These are phyloP conservation scores for Aphidius ervi DNA, from an alignment of 1,140 invertebrate genomes.

Conservation along the genomic window DNA sequence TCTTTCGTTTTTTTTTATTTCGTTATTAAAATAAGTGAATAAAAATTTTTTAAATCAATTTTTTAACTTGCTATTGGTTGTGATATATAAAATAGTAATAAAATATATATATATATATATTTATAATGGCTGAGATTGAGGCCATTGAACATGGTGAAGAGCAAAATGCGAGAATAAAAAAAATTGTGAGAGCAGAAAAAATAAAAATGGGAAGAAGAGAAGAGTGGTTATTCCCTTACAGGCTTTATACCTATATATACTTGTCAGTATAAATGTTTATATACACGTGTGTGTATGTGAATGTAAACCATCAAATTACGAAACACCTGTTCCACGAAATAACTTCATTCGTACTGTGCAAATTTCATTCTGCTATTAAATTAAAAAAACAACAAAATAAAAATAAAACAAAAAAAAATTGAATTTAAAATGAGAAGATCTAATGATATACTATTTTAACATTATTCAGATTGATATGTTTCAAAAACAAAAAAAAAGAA, in stretches of 20 bases:
- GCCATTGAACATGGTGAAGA: neutral
- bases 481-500: neutral
- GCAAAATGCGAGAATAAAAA: no score
- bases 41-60: no score
- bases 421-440: neutral
- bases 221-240: neutral
- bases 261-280: neutral
- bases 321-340: constrained; percentile 37
- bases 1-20: no score
- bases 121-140: neutral
- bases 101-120: no score
- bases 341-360: constrained; percentile 26
- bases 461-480: neutral
- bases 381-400: no score
- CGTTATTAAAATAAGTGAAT: no score
- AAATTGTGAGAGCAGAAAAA: constrained; percentile 1
- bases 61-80: no score
- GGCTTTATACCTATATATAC: no score
- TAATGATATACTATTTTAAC: neutral
- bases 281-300: constrained; percentile 6
- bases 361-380: neutral
- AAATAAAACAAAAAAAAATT: no score
- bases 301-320: constrained; percentile 33
- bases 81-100: no score
- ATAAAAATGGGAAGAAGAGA: neutral